These are phyloP conservation scores for Bhutanitis thaidina DNA, from an alignment of 2,888 invertebrate species.

Conservation along the genomic window DNA sequence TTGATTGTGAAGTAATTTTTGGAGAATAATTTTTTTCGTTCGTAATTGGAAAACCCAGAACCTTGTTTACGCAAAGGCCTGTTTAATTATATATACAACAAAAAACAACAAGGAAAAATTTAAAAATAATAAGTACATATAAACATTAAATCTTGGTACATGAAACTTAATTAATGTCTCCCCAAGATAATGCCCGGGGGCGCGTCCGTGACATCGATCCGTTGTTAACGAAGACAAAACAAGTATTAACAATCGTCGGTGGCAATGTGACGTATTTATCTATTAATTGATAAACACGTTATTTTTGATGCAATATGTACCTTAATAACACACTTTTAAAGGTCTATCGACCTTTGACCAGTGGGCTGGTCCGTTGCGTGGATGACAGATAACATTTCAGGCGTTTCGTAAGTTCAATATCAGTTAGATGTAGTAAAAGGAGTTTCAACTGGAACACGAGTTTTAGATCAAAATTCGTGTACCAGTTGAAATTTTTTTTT, in stretches of 20 bases:
- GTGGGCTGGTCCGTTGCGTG: constrained; percentile 23
- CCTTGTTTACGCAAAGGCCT: no score
- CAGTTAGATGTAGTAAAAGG: constrained; percentile 4
- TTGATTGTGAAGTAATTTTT: no score
- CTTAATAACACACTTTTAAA: constrained; percentile 33
- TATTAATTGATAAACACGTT: constrained; percentile 23
- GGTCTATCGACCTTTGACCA: constrained; percentile 42
- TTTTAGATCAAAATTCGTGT: no score
- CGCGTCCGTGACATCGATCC: constrained; percentile 76
- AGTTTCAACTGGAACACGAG: no score
- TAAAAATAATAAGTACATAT: background rate
- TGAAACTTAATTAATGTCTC: constrained; percentile 16
- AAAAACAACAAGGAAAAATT: background rate
- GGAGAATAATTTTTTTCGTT: no score
- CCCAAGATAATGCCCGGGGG: constrained; percentile 59
- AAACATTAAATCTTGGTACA: constrained; percentile 3
- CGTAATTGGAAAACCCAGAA: no score
- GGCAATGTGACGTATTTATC: constrained; percentile 59
- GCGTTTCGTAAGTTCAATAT: constrained; percentile 18
- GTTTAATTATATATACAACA: no score
- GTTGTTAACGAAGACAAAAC: constrained; percentile 55
- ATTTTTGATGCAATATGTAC: constrained; percentile 28
- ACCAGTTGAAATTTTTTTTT: no score
- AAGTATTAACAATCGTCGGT: constrained; percentile 51
- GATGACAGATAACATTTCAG: constrained; percentile 8